phyloP scores from a whole-genome alignment of 37 sponge, comb jelly and placozoan genomes.

The Chondrilla cf. caribensis region DNA sequence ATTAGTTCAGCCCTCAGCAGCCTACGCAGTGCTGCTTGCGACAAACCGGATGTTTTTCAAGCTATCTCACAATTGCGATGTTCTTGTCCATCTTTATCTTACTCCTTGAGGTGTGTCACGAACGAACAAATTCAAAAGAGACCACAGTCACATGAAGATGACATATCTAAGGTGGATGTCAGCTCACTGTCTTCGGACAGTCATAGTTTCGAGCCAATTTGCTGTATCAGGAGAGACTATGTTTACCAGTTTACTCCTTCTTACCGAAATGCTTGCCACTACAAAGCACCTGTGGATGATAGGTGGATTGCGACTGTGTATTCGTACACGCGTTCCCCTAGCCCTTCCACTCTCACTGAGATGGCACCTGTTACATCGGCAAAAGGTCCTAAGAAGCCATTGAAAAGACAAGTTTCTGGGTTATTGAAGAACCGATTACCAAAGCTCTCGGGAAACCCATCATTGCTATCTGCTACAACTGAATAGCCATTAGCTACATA shows the following conservation, averaged over 20 bases:
- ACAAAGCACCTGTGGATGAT: neutral
- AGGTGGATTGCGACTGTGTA: neutral
- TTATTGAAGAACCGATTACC: no score
- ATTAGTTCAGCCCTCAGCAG: neutral
- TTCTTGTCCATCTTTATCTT: neutral
- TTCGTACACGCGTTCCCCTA: neutral
- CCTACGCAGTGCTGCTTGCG: neutral
- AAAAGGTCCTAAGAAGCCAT: no score
- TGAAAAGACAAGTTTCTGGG: no score
- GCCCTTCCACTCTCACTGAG: neutral
- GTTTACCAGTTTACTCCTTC: slow-evolving; percentile 1
- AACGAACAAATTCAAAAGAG: no score
- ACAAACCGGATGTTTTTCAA: neutral
- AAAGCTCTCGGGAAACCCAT: no score
- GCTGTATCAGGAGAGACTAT: neutral
- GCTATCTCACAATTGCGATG: neutral
- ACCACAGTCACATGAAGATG: neutral
- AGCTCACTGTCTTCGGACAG: neutral
- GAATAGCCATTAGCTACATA: no score
- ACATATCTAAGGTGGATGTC: neutral
- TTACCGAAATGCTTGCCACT: neutral
- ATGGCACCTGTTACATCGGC: neutral
- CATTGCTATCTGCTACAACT: no score
- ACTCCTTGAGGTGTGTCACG: neutral
- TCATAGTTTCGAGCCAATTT: neutral